A percentile compares a stretch with the other conserved stretches of the same genome.
phyloP scores from a whole-genome alignment of 2,888 invertebrate genomes.

The Drosophila mimica region DNA sequence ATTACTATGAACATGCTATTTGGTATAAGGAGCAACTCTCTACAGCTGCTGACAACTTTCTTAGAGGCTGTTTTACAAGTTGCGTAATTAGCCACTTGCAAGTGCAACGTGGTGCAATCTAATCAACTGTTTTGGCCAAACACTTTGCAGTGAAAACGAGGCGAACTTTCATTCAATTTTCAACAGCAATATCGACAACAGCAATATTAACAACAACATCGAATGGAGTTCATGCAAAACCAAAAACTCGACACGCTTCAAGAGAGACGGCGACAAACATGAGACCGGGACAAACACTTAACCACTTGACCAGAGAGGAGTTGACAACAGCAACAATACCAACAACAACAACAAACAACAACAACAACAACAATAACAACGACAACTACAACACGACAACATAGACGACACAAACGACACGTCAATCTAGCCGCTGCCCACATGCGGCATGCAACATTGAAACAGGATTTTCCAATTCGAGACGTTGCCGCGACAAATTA shows the following conservation, averaged over 20 bases:
- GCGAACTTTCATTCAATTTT: slow-evolving; percentile 70
- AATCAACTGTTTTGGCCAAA: slow-evolving; percentile 52
- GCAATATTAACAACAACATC: slow-evolving; percentile 24
- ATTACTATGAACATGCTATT: neutral
- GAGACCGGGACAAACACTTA: slow-evolving; percentile 43
- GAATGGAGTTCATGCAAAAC: slow-evolving; percentile 64
- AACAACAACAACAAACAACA: slow-evolving; percentile 52
- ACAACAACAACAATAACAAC: slow-evolving; percentile 28
- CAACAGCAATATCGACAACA: slow-evolving; percentile 23
- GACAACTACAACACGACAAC: slow-evolving; percentile 44
- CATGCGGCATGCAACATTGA: slow-evolving; percentile 69
- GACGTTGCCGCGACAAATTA: slow-evolving; percentile 74
- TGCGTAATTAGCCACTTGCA: slow-evolving; percentile 61
- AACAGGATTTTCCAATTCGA: slow-evolving; percentile 74
- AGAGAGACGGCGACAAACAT: slow-evolving; percentile 43
- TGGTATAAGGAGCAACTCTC: neutral
- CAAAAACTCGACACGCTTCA: slow-evolving; percentile 55
- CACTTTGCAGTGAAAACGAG: slow-evolving; percentile 70
- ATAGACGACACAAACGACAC: slow-evolving; percentile 75
- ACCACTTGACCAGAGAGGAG: slow-evolving; percentile 56
- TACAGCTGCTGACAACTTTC: slow-evolving; percentile 31
- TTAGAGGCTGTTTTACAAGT: slow-evolving; percentile 32
- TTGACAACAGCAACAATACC: slow-evolving; percentile 14
- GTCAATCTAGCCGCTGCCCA: slow-evolving; percentile 75
- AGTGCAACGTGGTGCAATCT: slow-evolving; percentile 54